phyloP scores from a whole-genome alignment of 2,888 invertebrate species.

The Muscina levida region DNA sequence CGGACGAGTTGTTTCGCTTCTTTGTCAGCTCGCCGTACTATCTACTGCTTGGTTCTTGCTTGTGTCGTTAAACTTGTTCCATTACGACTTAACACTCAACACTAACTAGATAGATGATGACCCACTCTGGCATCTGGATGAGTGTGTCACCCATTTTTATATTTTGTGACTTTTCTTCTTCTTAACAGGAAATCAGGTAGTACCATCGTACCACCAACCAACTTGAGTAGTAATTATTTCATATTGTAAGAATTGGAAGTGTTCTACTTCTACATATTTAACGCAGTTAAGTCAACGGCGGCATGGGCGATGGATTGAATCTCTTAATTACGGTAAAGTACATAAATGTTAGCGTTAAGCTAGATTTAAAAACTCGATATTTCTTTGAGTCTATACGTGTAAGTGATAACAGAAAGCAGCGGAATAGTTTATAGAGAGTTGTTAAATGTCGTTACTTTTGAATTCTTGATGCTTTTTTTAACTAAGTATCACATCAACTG shows the following conservation, averaged over 20 bases:
- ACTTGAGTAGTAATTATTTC: background rate
- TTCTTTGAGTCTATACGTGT: no score
- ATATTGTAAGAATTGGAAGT: slow-evolving; percentile 15
- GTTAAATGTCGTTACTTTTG: no score
- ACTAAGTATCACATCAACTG: no score
- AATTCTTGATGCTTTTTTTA: no score
- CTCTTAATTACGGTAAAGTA: no score
- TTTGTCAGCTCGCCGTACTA: no score
- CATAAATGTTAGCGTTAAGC: background rate
- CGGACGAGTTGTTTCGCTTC: no score
- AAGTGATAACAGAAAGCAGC: no score
- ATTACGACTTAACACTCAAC: background rate
- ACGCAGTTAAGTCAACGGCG: background rate
- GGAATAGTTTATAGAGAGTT: no score
- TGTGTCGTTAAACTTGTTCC: background rate
- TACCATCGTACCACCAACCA: background rate
- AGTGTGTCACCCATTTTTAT: no score
- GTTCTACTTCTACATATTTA: background rate
- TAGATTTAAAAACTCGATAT: slow-evolving; percentile 20
- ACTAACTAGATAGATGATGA: background rate
- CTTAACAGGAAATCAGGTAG: background rate
- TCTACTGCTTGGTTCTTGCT: no score
- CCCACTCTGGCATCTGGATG: background rate
- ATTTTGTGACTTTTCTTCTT: background rate
- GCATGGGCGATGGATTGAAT: no score